These are phyloP conservation scores for Regulus satrapa DNA, from an alignment of 2,113 vertebrate species.

Conservation along the genomic window DNA sequence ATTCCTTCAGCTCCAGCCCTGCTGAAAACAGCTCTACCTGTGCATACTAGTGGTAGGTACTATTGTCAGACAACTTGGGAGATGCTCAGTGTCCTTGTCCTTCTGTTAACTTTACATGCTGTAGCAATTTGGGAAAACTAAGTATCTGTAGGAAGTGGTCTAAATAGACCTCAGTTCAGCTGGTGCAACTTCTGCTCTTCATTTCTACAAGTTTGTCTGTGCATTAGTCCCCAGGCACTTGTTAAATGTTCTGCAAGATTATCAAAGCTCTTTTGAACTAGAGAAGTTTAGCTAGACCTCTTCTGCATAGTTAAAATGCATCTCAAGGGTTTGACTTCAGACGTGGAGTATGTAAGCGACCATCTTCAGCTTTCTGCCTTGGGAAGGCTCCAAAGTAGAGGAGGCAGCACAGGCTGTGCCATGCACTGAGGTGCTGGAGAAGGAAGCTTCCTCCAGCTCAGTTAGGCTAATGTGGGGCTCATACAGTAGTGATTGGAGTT, in stretches of 20 bases:
- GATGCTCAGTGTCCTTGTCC: not conserved
- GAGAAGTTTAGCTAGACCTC: constrained; percentile 20
- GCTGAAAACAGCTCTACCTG: not conserved
- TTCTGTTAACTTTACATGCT: not conserved
- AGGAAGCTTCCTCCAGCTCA: not conserved
- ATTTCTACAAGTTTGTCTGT: not conserved
- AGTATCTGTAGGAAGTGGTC: not conserved
- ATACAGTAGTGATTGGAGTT: not conserved
- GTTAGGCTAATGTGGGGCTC: not conserved
- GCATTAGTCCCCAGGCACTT: constrained; percentile 25
- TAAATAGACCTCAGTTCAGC: not conserved
- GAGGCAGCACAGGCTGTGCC: not conserved
- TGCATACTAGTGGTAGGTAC: not conserved
- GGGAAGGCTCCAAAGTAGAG: not conserved
- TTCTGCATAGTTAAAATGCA: not conserved
- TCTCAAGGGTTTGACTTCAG: constrained; percentile 18
- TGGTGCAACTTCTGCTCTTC: not conserved
- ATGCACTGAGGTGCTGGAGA: not conserved
- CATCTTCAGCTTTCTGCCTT: not conserved
- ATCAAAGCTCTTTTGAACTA: constrained; percentile 37
- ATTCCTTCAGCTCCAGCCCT: not conserved
- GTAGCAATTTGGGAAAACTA: not conserved
- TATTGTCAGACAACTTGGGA: not conserved
- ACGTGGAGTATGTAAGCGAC: not conserved
- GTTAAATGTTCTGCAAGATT: constrained; percentile 45